Evolutionary conservation across 1,140 invertebrate genomes (phyloP), one percentile per base, ranked within the genome.

Genomic region (Drosophila quadrilineata): DNA sequence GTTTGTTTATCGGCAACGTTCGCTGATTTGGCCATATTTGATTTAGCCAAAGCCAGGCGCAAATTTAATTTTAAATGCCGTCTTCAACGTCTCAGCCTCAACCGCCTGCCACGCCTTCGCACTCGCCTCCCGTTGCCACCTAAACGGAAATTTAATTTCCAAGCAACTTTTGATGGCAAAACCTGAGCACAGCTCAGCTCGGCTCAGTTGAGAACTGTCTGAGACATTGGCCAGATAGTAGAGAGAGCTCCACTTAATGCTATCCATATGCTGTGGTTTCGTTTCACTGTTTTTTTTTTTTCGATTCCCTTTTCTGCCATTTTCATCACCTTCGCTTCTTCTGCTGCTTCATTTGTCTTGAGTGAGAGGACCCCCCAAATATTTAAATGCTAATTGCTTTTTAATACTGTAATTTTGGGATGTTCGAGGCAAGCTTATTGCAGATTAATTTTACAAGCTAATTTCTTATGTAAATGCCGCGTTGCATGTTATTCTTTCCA

Each of bases 301-400:
- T 19, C 45, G 21, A 43, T 40, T 28, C 26, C 29, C 19, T 21
- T 33, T 65, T 8, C 35, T 26, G 5, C 31, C 6, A 5, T 8
- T 19, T 26, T 5, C 22, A 16, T 45, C 26, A 17, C 36, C n/a
- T 33, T n/a, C 29, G 49, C 40, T 26, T 35, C 36, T 24, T 31
- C 31, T 45, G 0, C 12, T 8, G 2, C 59, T 38, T 35, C 53
- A 28, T 49, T 69, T 75, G 41, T 69, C 38, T 71, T 69, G 10
- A n/a, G n/a, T n/a, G n/a, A n/a, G n/a, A n/a, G n/a, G n/a, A 19
- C 26, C 6, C 16, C 22, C 63, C 48, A 65, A 62, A 64, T 79
- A 75, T 74, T 80, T 73, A 71, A 88, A 88, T 85, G 86, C 85
- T 88, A 88, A 88, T 88, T 88, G 86, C 86, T 88, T 88, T 88